Evolutionary conservation across 1,140 invertebrate genomes (phyloP), one percentile per base, ranked within the genome.

Genomic region (Littorina saxatilis): DNA sequence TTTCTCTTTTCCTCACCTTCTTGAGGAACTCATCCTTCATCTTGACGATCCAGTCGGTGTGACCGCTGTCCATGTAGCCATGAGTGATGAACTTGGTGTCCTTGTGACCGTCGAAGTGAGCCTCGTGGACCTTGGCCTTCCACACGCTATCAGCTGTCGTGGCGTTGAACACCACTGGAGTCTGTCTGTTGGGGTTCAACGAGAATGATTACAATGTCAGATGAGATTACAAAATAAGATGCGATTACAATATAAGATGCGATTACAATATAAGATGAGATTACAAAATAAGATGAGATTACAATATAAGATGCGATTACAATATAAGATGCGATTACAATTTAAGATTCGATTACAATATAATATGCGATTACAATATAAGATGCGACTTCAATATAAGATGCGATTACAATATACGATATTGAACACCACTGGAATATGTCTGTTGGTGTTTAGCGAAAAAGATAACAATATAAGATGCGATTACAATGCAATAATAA

Each of bases 41-140:
- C 27, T 81, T n/a, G 9, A 73, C 17, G 5, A 87, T 39, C 84
- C 84, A 86, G 0, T 50, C 7, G 13, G 75, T 77, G 23, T 76
- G 32, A 20, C 80, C 83, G 27, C 47, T 81, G 68, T 87, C 74
- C 7, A 83, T 27, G 50, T 80, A 88, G 7, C 87, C 87, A 32
- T 88, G 87, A 15, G 84, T 83, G 20, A 88, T 58, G 39, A 88
- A 55, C 78, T 87, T 88, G 2, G 87, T 88, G n/a, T 77, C 61
- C 40, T 82, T 84, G 32, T 47, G 70, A 0, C 76, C 29, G 32
- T 79, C 40, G 70, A 88, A 84, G 39, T 80, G 80, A 1, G 61
- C 29, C 11, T 32, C 20, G 37, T 72, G n/a, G 11, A 81, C 37
- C 70, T 20, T 27, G 2, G 40, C 39, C 9, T 35, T 27, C 80